Evolutionary conservation across 1,140 invertebrate species (phyloP).

Genomic region (Liolophura sinensis): DNA sequence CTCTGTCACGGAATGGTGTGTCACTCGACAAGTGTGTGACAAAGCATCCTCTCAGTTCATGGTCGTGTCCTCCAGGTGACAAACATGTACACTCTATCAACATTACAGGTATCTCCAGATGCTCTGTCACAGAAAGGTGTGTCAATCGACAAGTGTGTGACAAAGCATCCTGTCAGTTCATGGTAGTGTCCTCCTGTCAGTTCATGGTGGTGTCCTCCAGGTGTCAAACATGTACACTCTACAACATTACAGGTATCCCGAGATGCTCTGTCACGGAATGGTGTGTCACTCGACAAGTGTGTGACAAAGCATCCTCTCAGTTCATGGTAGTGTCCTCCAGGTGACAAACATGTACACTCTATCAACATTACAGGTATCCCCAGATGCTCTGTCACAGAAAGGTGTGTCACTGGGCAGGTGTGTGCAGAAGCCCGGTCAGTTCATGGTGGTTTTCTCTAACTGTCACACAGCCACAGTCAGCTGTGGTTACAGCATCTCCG

Average conservation of each 20-base stretch:
- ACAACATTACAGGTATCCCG: slow-evolving; percentile 74
- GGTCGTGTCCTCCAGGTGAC: slow-evolving; percentile 87
- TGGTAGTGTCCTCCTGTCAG: slow-evolving; percentile 63
- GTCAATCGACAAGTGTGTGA: slow-evolving; percentile 76
- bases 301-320: slow-evolving; percentile 86
- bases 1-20: slow-evolving; percentile 76
- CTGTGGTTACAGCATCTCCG: slow-evolving; percentile 87
- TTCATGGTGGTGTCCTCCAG: slow-evolving; percentile 89
- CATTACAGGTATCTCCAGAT: slow-evolving; percentile 73
- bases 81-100: slow-evolving; percentile 74
- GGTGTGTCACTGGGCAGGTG: slow-evolving; percentile 78
- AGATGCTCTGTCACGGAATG: slow-evolving; percentile 72
- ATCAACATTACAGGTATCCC: slow-evolving; percentile 73
- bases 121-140: slow-evolving; percentile 77
- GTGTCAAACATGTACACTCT: slow-evolving; percentile 85
- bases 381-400: slow-evolving; percentile 73
- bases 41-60: slow-evolving; percentile 87
- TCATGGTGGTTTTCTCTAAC: slow-evolving; percentile 87
- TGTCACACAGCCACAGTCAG: slow-evolving; percentile 88
- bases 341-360: slow-evolving; percentile 85
- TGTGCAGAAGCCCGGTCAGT: slow-evolving; percentile 87
- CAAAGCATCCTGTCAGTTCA: slow-evolving; percentile 87
- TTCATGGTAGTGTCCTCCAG: slow-evolving; percentile 90
- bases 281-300: slow-evolving; percentile 76
- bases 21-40: slow-evolving; percentile 80